Percentiles rank a stretch among this genome's conserved stretches.
phyloP scores from a whole-genome alignment of 2,888 invertebrate species.

The Pseudolycoriella hygida region DNA sequence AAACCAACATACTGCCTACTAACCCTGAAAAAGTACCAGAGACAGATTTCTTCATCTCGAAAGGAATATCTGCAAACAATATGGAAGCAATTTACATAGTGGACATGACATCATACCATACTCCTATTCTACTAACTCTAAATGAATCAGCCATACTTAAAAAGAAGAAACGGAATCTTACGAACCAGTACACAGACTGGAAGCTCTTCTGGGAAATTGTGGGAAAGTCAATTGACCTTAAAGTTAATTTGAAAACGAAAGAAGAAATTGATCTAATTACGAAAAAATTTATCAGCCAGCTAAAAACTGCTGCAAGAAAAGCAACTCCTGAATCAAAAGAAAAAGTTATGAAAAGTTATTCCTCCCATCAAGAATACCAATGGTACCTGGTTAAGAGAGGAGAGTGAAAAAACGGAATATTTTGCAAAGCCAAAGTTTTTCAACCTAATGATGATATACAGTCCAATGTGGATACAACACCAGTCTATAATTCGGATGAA shows the following conservation, averaged over 20 bases:
- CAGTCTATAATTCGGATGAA: too few relatives aligned
- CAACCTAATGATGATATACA: too few relatives aligned
- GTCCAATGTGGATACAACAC: too few relatives aligned
- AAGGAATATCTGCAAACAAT: constrained; percentile 10
- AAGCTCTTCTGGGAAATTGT: constrained; percentile 5
- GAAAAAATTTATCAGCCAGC: constrained; percentile 8
- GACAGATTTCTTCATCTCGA: constrained; percentile 13
- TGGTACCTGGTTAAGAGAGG: constrained; percentile 6
- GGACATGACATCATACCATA: constrained; percentile 15
- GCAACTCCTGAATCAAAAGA: background rate
- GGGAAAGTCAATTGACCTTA: constrained; percentile 8
- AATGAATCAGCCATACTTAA: constrained; percentile 10
- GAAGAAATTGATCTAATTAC: constrained; percentile 11
- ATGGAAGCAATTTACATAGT: constrained; percentile 9
- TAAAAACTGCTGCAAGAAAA: constrained; percentile 11
- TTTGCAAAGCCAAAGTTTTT: too few relatives aligned
- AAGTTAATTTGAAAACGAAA: constrained; percentile 9
- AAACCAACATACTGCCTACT: constrained; percentile 15
- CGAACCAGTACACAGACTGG: constrained; percentile 10
- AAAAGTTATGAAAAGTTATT: constrained; percentile 3
- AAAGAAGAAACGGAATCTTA: constrained; percentile 8
- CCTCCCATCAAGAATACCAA: constrained; percentile 6
- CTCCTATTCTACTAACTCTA: constrained; percentile 12
- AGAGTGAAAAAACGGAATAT: constrained; percentile 4
- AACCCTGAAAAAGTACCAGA: constrained; percentile 14